Base-by-base conservation (phyloP, 1,140 invertebrate species). In the Tetragonula clypearis region DNA sequence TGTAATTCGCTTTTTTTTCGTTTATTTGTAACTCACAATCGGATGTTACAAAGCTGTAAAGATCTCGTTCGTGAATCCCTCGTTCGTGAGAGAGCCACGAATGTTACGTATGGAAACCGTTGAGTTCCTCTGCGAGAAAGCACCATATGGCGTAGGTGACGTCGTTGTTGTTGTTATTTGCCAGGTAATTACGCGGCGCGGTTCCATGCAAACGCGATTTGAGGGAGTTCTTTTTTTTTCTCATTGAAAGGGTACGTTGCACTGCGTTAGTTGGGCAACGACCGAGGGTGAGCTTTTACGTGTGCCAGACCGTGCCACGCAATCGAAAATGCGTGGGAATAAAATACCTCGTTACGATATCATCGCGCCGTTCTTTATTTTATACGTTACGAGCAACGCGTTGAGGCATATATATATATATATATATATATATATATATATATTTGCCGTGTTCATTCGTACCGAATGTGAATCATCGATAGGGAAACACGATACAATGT, bases 111-210 rank as follows among this genome's bases (percentile, higher is more conserved):
- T 76, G 79, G 77, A 84, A 90, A 88, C 91, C 86, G 89, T 93
- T 92, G 74, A 73, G 68, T 74, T 79, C 30, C 85, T 87, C 82
- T 30, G 49, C 75, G 88, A 87, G 89, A 88, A 84, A 90, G 76
- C 85, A 84, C 88, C 92, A 93, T 93, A 93, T 93, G 92, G 90
- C 81, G 87, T 91, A 89, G 89, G 89, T 83, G 81, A 79, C 77
- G 69, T 26, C 72, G 82, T 68, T 62, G 86, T 81, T 79, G 86
- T 79, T 79, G 85, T 79, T 86, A 87, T 86, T 49, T 91, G 56
- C 73, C 79, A 62, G 69, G 68, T 80, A 81, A 88, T 88, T 88
- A 89, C 88, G 66, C 73, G 60, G 76, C 75, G 60, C 6, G 58
- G 82, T 82, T 85, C 82, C 87, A 86, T 88, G 87, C 85, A 69